Evolutionary conservation across 2,888 invertebrate genomes (phyloP).

Genomic region (Nephrotoma appendiculata): DNA sequence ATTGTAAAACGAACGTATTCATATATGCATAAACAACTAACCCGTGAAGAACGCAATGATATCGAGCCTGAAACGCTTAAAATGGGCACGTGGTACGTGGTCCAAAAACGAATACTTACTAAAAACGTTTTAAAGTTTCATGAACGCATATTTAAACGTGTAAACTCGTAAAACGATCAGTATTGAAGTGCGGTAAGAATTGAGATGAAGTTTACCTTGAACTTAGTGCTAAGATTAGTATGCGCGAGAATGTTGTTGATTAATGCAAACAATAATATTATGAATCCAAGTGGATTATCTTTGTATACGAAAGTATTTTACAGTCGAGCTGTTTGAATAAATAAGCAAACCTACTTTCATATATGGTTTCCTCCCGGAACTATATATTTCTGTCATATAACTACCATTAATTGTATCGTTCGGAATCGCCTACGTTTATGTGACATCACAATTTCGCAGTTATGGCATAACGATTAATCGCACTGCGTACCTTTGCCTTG

Average conservation of each 20-base stretch:
- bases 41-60: not conserved
- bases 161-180: not conserved
- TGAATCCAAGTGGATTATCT: not conserved
- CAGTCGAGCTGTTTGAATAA: too few species aligned
- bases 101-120: not conserved
- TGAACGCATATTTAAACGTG: not conserved
- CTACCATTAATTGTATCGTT: too few species aligned
- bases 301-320: not conserved
- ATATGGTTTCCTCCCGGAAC: too few species aligned
- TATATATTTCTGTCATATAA: too few species aligned
- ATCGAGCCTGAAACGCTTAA: not conserved
- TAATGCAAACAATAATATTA: not conserved
- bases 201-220: not conserved
- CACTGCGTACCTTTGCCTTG: too few species aligned
- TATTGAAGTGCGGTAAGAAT: not conserved
- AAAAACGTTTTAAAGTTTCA: not conserved
- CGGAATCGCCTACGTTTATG: too few species aligned
- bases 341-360: too few species aligned
- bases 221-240: not conserved
- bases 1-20: not conserved
- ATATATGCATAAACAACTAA: not conserved
- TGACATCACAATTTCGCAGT: too few species aligned
- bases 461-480: too few species aligned
- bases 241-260: not conserved
- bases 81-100: not conserved